Base-by-base conservation (phyloP, 2,113 vertebrate genomes). In the Falco punctatus region DNA sequence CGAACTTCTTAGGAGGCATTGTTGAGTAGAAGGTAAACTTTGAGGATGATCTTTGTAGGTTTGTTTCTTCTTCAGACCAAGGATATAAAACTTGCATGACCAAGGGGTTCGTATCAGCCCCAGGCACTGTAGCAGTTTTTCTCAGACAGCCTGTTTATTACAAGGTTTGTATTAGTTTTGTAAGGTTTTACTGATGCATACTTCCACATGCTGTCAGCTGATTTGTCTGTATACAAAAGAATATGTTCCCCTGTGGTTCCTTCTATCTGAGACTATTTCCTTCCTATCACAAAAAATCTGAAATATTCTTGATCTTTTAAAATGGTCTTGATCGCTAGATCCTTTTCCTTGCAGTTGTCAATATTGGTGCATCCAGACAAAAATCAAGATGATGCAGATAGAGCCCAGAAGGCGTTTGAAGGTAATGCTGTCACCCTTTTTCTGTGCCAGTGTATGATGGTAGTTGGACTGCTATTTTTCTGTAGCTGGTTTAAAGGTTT, bases 321-420 rank as follows among this genome's bases (percentile, higher is more conserved):
- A 51, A 51, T 54, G 10, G 38, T 89, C 35, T 62, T 82, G 44
- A 81, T 48, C 70, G 32, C 35, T 54, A 32, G 54, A 33, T 92
- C 21, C 35, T 92, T 94, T 92, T 46, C 64, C 46, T 95, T 97
- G 27, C 73, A 99, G 99, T 97, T 99, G 90, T 99, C 99, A 64
- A 99, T 99, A 97, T 98, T 99, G 97, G 99, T 99, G 79, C 99
- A 99, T 98, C 99, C 99, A 81, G 99, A 99, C 97, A 99, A 99
- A 98, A 99, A 99, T 86, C 99, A 99, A 93, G 99, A 98, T 90
- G 99, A 99, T 95, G 96, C 96, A 90, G 99, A 99, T 2, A 97
- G 99, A 98, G 98, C 99, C n/a, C 99, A 99, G 97, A 99, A 98
- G 97, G 99, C 99, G 0, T 99, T 99, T 97, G 99, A 99, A 99